Evolutionary conservation across 2,113 vertebrate genomes (phyloP), one percentile per base, ranked within the genome.

Genomic region (Corythornis madagascariensis): DNA sequence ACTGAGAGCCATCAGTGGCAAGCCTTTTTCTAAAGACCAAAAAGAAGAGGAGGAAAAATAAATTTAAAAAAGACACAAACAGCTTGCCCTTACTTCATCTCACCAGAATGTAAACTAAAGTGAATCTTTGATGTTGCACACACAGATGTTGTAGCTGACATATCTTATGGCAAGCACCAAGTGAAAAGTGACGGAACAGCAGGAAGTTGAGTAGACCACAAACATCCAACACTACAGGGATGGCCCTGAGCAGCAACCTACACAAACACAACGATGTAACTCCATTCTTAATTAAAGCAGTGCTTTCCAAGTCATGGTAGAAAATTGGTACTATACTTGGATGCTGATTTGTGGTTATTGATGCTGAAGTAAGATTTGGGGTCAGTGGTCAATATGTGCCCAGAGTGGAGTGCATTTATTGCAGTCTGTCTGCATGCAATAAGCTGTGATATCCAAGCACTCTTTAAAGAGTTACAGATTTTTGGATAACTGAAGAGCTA

Each of bases 181-280:
- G 98, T 74, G 48, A 95, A 95, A 97, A 94, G 91, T 70, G 91
- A 95, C 9, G 11, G 94, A 98, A 95, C 1, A 29, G 86, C 98
- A 98, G 98, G 98, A 98, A 98, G 97, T 76, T 91, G 96, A 96
- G 94, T 91, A 98, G 98, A 98, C 98, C 97, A 93, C 97, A 97
- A 97, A 96, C 79, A 97, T 97, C 94, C 89, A 94, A 91, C 47
- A 7, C 93, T 92, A 94, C 74, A 22, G 94, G 96, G 92, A 97
- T 89, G 97, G 93, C 93, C 94, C 85, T 79, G 67, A 96, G 93
- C 90, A 29, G 63, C 83, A 95, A 82, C 78, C 61, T 92, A 89
- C 75, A 89, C 93, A 90, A 93, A 90, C 42, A 80, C 69, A 91
- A 43, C 13, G 13, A 64, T 43, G 67, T 70, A 89, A 73, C 45